Base-by-base conservation (phyloP, 2,888 invertebrate species). In the Congeria kusceri region DNA sequence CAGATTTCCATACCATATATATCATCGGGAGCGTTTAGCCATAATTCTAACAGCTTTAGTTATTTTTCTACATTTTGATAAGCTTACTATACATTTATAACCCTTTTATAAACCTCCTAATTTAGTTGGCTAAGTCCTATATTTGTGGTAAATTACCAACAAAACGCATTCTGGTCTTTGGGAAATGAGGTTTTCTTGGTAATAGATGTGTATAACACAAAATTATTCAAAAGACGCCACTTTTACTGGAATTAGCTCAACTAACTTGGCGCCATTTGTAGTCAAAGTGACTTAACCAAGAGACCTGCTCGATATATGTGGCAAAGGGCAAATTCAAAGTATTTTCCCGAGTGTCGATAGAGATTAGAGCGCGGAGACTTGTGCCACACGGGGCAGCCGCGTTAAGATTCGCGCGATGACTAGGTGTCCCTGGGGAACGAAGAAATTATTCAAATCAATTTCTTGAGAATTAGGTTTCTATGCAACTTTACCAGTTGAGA, bases 201-300 rank as follows among this genome's bases (percentile, higher is more conserved):
- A 77, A 83, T 83, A 80, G 78, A 83, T 80, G 76, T 80, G 79
- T 83, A 83, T 83, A 83, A 83, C 83, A 77, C 71, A 61, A 71
- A 79, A 83, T 83, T 83, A 83, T 83, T 83, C 83, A 79, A 74
- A 77, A 67, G 62, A 65, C 66, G 62, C 67, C 44, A 61, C 64
- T 70, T 77, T 62, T 65, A 46, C 27, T 71, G 75, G 80, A 73
- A 83, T 83, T 83, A 83, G 66, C 62, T 68, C 57, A 68, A 65
- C 53, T 59, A 32, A 56, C 25, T 47, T 77, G 83, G 83, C 83
- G 83, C 83, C 83, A 57, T 46, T 11, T 49, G 58, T 49, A 83
- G 78, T 66, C 65, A 47, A 47, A 64, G 63, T 23, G 72, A 47
- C 78, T 79, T 79, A 73, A 58, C 63, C 63, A 58, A 20, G 28